phyloP scores from a whole-genome alignment of 1,140 invertebrate genomes.

The Monochamus saltuarius region DNA sequence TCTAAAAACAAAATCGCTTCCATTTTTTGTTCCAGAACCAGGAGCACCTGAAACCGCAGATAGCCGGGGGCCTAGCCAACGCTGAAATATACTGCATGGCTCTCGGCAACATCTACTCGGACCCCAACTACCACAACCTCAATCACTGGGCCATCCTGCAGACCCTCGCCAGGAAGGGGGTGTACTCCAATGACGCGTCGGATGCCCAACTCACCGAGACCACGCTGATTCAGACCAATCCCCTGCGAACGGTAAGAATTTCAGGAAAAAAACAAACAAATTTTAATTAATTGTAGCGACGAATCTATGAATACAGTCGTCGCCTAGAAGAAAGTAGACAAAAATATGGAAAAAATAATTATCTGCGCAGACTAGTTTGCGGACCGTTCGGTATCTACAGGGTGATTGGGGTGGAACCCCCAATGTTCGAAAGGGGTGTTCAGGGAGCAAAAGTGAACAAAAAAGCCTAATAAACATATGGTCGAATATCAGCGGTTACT shows the following conservation, averaged over 20 bases:
- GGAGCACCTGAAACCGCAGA: conserved; percentile 90
- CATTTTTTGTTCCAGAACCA: conserved; percentile 68
- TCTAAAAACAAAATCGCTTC: too few relatives aligned
- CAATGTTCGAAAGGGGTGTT: too few relatives aligned
- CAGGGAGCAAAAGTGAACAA: too few relatives aligned
- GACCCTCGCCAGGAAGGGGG: conserved; percentile 87
- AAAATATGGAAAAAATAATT: too few relatives aligned
- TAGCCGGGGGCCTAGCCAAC: conserved; percentile 88
- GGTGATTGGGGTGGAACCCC: too few relatives aligned
- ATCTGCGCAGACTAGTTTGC: too few relatives aligned
- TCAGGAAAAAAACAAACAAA: neutral
- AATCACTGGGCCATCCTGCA: conserved; percentile 94
- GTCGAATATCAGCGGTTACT: too few relatives aligned
- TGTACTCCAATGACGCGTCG: conserved; percentile 80
- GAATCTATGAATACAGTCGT: too few relatives aligned
- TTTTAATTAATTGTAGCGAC: neutral
- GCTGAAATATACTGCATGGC: conserved; percentile 96
- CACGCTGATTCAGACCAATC: conserved; percentile 92
- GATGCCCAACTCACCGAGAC: conserved; percentile 93
- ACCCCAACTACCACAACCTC: conserved; percentile 92
- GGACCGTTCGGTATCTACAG: too few relatives aligned
- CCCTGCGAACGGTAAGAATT: conserved; percentile 83
- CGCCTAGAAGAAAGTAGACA: too few relatives aligned
- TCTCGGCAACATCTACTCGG: conserved; percentile 93
- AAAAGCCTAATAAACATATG: too few relatives aligned